Percentiles rank a stretch among this genome's conserved stretches.
Conservation (phyloP, 2,888 invertebrate genomes). For the Opisthograptis luteolata region DNA sequence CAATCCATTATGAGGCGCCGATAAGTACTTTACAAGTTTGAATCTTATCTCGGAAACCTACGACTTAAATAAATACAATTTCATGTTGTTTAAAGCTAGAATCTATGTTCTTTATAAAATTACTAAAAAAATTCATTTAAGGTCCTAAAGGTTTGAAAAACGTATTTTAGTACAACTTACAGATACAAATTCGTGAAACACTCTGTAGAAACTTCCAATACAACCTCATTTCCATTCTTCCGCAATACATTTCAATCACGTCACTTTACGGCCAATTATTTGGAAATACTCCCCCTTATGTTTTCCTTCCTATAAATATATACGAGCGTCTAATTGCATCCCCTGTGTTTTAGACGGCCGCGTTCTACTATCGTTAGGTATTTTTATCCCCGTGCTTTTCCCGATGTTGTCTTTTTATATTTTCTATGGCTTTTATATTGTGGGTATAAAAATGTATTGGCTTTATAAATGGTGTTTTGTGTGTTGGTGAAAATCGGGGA, state of each 20-base stretch:
- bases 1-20: no score
- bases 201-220: no score
- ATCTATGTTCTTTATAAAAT: no score
- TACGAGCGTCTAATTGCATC: slow-evolving; percentile 35
- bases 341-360: slow-evolving; percentile 30
- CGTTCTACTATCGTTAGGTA: slow-evolving; percentile 28
- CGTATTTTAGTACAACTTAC: no score
- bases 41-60: no score
- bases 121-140: no score
- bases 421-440: slow-evolving; percentile 14
- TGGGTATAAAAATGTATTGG: slow-evolving; percentile 13
- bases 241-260: slow-evolving; percentile 22
- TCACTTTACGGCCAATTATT: slow-evolving; percentile 41
- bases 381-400: slow-evolving; percentile 31
- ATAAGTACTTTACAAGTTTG: no score
- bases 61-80: no score
- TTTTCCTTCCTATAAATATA: slow-evolving; percentile 36
- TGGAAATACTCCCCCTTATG: slow-evolving; percentile 30
- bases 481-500: not conserved
- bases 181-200: no score
- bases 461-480: slow-evolving; percentile 13
- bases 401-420: slow-evolving; percentile 26
- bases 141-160: no score
- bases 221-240: no score
- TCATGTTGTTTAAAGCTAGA: no score